These are phyloP conservation scores for Hippasteria phrygiana DNA, from an alignment of 53 echinoderm and acorn worm genomes.

Conservation along the genomic window DNA sequence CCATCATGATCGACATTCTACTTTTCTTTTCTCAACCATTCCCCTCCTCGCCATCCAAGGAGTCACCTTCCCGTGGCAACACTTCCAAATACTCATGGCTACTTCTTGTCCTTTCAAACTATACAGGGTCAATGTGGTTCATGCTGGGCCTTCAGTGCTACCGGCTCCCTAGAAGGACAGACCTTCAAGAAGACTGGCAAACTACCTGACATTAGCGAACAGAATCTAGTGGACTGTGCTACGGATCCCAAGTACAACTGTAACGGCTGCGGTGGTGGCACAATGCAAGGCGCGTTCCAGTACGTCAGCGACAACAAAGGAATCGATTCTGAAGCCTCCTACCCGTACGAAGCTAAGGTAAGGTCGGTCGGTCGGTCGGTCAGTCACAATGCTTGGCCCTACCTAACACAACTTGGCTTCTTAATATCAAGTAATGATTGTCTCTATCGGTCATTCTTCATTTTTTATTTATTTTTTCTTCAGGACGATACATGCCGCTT, in stretches of 20 bases:
- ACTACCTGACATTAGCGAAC: slow-evolving; percentile 88
- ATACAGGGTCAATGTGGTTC: slow-evolving; percentile 95
- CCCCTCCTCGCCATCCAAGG: background rate
- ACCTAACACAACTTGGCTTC: too few relatives aligned
- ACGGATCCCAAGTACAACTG: slow-evolving; percentile 63
- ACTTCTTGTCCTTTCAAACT: too few relatives aligned
- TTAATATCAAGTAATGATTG: too few relatives aligned
- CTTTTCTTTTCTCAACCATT: background rate
- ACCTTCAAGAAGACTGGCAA: slow-evolving; percentile 86
- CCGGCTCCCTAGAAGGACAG: slow-evolving; percentile 97
- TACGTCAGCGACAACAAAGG: slow-evolving; percentile 84
- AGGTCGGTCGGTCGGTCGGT: background rate
- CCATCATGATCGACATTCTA: background rate
- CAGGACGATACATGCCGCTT: slow-evolving; percentile 86
- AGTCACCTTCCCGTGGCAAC: background rate
- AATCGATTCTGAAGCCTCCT: slow-evolving; percentile 90
- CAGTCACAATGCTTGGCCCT: too few relatives aligned
- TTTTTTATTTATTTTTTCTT: background rate
- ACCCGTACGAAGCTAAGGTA: slow-evolving; percentile 96
- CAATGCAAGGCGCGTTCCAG: slow-evolving; percentile 88
- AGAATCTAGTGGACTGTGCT: slow-evolving; percentile 98
- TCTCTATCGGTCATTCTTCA: background rate
- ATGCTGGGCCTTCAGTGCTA: slow-evolving; percentile 98
- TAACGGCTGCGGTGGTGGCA: slow-evolving; percentile 92
- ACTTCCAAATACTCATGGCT: background rate